A percentile compares a stretch with the other conserved stretches of the same genome.
Evolutionary conservation across 2,797 vertebrate species (phyloP).

Genomic region (Eutrigla gurnardus): DNA sequence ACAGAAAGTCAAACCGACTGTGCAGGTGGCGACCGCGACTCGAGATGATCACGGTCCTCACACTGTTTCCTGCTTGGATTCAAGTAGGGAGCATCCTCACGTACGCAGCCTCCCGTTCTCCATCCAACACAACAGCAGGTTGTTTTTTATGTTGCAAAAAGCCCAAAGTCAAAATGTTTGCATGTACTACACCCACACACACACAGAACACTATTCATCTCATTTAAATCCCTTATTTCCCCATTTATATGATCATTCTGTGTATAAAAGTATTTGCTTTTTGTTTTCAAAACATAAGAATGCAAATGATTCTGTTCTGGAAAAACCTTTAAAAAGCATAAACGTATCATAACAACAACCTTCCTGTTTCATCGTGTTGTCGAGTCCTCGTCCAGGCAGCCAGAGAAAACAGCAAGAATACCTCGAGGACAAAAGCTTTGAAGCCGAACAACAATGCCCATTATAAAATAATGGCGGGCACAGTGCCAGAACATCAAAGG

Average conservation of each 20-base stretch:
- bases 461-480: conserved; percentile 1
- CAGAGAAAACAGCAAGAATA: not conserved
- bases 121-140: not conserved
- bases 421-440: not conserved
- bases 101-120: not conserved
- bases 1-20: conserved; percentile 36
- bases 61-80: conserved; percentile 2
- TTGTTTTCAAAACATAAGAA: not conserved
- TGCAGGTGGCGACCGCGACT: conserved; percentile 36
- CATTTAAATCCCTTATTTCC: not conserved
- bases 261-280: not conserved
- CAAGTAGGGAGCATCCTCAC: conserved; percentile 9
- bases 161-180: not conserved
- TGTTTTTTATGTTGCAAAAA: conserved; percentile 1
- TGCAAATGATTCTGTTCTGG: not conserved
- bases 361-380: not conserved
- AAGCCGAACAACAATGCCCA: conserved; percentile 9
- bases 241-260: not conserved
- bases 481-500: conserved; percentile 5
- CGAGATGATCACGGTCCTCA: conserved; percentile 10
- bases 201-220: not conserved
- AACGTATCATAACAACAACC: not conserved
- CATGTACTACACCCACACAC: not conserved
- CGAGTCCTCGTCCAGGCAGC: not conserved
- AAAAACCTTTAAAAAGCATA: not conserved